Evolutionary conservation across 2,113 vertebrate genomes (phyloP), one percentile per base, ranked within the genome.

Genomic region (Cervus canadensis): DNA sequence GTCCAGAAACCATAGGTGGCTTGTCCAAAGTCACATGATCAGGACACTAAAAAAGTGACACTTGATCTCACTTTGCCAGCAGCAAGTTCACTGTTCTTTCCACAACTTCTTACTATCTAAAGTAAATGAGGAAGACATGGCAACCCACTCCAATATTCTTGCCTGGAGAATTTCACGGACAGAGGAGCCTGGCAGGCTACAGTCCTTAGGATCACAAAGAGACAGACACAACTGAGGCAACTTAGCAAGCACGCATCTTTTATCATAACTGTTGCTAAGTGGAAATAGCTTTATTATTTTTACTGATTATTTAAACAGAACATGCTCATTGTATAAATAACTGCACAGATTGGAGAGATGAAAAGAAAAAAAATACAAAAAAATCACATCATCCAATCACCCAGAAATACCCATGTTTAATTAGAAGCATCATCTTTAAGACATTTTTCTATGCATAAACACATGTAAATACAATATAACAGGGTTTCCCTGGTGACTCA

Each of bases 231-330:
- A 7, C 71, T 76, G 71, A 43, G 36, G 23, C 23, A 26, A 76
- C 71, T 76, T 76, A 43, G 36, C 23, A 43, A 40, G 23, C 71
- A 14, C 6, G 0, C n/a, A 52, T 28, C 2, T 54, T 89, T 91
- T 93, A 40, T 40, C 33, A 67, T 36, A 76, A 40, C 23, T 92
- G 96, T 83, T 60, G 21, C 10, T 83, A 97, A 86, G 59, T 83
- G 23, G 43, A 94, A 87, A 94, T 48, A 13, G n/a, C 15, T 93
- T 57, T 95, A 4, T 64, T 76, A 40, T 78, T 95, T 91, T 88
- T 91, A 52, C 30, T 94, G 62, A 78, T 90, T 84, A 76, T 45
- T 96, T 74, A 94, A 94, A 88, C 90, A 92, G 93, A 92, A 59
- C 3, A 95, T 50, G 26, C 5, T 78, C 10, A 76, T 81, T 84